A percentile compares a stretch with the other conserved stretches of the same genome.
These are phyloP conservation scores for Palythoa heliodiscus DNA, from an alignment of 92 coral and sea anemone species.

Conservation along the genomic window DNA sequence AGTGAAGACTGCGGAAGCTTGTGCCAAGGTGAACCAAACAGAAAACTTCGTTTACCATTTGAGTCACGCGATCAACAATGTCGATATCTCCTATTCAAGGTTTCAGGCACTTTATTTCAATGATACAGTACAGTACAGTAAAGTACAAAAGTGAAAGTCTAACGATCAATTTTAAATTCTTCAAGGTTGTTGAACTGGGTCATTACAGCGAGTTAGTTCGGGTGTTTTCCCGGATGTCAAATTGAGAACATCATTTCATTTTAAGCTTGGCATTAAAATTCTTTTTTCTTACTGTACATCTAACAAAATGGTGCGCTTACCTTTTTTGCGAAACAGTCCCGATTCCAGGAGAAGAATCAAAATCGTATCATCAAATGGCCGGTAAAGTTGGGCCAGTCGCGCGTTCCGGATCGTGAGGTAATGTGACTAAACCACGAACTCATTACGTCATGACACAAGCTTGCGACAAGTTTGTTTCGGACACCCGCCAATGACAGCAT, in stretches of 20 bases:
- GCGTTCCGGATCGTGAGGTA: slow-evolving; percentile 76
- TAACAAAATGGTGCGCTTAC: slow-evolving; percentile 4
- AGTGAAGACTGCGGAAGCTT: no score
- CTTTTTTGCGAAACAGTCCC: slow-evolving; percentile 24
- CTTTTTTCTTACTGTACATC: not conserved
- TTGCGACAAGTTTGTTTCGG: slow-evolving; percentile 48
- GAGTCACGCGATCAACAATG: no score
- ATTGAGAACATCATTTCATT: not conserved
- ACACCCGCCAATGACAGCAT: slow-evolving; percentile 56
- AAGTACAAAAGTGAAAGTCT: not conserved
- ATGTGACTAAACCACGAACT: slow-evolving; percentile 61
- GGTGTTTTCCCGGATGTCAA: slow-evolving; percentile 13
- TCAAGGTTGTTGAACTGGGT: slow-evolving; percentile 30
- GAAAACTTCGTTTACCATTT: no score
- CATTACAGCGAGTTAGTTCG: slow-evolving; percentile 4
- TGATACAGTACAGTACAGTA: not conserved
- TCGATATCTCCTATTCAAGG: no score
- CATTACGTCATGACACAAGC: slow-evolving; percentile 90
- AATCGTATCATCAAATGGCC: slow-evolving; percentile 20
- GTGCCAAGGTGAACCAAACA: no score
- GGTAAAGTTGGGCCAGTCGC: slow-evolving; percentile 15
- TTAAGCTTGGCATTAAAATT: no score
- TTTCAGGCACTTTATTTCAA: not conserved
- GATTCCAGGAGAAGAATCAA: slow-evolving; percentile 34
- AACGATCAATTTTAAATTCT: no score